Conservation (phyloP, 2,113 vertebrate genomes). For the Carlito syrichta region DNA sequence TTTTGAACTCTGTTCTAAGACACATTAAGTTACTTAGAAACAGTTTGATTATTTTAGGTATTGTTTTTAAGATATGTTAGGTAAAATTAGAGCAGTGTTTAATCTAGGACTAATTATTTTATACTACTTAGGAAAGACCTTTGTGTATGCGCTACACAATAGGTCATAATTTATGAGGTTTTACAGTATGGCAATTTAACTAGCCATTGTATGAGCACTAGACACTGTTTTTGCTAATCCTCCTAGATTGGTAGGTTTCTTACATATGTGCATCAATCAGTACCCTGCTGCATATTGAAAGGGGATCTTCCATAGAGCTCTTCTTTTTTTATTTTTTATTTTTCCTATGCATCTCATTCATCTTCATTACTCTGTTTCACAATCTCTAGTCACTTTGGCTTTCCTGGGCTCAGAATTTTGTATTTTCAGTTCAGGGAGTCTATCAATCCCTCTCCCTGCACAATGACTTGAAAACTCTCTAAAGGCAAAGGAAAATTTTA, state of each 20-base stretch:
- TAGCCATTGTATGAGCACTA: neutral
- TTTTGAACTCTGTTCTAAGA: conserved; percentile 27
- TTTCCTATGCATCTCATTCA: neutral
- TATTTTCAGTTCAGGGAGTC: neutral
- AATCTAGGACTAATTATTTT: conserved; percentile 3
- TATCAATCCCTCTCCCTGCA: neutral
- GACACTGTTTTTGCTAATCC: neutral
- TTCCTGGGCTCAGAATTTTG: neutral
- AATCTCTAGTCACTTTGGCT: neutral
- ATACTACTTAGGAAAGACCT: neutral
- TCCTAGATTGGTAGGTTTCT: neutral
- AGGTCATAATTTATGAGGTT: neutral
- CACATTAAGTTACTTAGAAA: conserved; percentile 29
- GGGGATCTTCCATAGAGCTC: neutral
- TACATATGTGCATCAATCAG: neutral
- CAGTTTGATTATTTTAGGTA: neutral
- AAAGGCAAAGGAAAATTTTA: neutral
- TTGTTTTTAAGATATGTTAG: neutral
- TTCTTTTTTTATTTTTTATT: neutral
- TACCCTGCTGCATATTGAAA: neutral
- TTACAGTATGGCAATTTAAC: neutral
- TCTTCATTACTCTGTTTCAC: neutral
- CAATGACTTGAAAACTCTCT: neutral
- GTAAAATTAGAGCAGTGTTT: neutral
- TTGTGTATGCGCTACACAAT: neutral